phyloP scores from a whole-genome alignment of 2,888 invertebrate species.

The Timandra comae region DNA sequence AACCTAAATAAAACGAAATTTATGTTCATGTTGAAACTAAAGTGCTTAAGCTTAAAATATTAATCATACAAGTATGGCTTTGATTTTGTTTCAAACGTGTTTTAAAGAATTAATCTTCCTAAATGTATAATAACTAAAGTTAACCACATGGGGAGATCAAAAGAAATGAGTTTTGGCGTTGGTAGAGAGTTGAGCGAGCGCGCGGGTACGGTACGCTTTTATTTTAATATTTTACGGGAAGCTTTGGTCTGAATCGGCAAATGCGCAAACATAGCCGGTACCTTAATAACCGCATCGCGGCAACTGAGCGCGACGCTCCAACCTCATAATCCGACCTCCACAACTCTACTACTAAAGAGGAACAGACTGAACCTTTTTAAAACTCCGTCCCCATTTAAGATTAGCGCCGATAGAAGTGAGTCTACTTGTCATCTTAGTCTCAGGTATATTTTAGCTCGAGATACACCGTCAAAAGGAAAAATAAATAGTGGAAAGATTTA shows the following conservation, averaged over 20 bases:
- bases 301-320: constrained; percentile 47
- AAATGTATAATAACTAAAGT: constrained; percentile 5
- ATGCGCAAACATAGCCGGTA: constrained; percentile 62
- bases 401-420: constrained; percentile 57
- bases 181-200: constrained; percentile 30
- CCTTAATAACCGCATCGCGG: constrained; percentile 62
- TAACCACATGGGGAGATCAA: constrained; percentile 11
- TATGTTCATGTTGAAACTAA: too few species aligned
- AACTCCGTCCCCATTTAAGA: constrained; percentile 54
- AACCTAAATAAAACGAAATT: too few species aligned
- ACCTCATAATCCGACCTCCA: constrained; percentile 58
- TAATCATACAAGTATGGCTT: too few species aligned
- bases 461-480: constrained; percentile 52
- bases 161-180: constrained; percentile 30
- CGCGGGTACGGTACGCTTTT: constrained; percentile 34
- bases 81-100: too few species aligned
- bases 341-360: constrained; percentile 36
- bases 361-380: constrained; percentile 48
- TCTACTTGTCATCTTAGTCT: constrained; percentile 56
- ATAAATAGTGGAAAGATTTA: constrained; percentile 65
- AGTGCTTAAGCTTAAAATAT: too few species aligned
- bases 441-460: constrained; percentile 49
- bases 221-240: constrained; percentile 67
- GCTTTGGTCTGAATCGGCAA: constrained; percentile 54
- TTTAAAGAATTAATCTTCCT: too few species aligned